phyloP scores from a whole-genome alignment of 2,888 invertebrate genomes.

The Bruchidius siliquastri region DNA sequence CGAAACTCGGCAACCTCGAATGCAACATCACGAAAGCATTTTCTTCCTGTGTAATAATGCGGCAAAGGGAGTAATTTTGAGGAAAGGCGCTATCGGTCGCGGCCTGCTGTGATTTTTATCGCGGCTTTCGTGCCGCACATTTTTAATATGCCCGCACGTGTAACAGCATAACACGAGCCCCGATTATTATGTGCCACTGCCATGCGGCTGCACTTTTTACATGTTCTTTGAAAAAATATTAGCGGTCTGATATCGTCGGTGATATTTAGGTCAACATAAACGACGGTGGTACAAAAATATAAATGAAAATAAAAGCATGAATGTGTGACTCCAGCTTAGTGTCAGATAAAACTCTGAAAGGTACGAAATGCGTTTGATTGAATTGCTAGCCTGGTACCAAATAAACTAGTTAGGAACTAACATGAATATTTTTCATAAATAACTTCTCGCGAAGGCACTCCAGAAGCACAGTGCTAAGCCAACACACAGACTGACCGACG shows the following conservation, averaged over 20 bases:
- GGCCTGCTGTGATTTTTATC: conserved; percentile 26
- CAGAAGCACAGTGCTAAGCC: too few relatives aligned
- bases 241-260: not conserved
- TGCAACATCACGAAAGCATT: conserved; percentile 28
- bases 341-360: too few relatives aligned
- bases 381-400: too few relatives aligned
- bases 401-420: too few relatives aligned
- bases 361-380: too few relatives aligned
- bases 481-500: too few relatives aligned
- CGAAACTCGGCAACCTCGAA: too few relatives aligned
- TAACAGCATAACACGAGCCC: not conserved
- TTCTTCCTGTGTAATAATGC: conserved; percentile 38
- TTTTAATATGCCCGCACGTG: conserved; percentile 14
- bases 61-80: conserved; percentile 29
- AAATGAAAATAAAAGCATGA: too few relatives aligned
- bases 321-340: too few relatives aligned
- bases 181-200: not conserved
- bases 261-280: not conserved
- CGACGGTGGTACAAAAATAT: not conserved
- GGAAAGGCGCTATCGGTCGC: conserved; percentile 19
- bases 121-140: conserved; percentile 21
- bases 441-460: too few relatives aligned
- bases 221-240: not conserved
- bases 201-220: not conserved
- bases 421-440: too few relatives aligned